Conservation (phyloP, 2,797 vertebrate genomes). For the Smutsia gigantea region DNA sequence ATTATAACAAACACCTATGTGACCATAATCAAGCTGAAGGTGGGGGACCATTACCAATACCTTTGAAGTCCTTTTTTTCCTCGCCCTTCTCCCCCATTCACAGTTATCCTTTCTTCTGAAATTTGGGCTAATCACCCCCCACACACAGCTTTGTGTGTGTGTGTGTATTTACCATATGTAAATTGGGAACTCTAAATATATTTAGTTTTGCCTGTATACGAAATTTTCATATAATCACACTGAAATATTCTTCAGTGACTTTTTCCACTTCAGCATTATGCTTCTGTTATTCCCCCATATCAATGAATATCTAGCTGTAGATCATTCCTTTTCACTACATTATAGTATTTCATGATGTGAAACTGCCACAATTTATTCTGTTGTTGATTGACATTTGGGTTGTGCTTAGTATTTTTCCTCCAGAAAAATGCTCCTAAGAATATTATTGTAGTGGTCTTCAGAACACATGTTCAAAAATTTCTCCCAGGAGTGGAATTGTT, state of each 20-base stretch:
- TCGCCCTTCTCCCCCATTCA: not conserved
- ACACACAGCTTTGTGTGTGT: not conserved
- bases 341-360: not conserved
- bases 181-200: not conserved
- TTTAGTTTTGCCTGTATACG: not conserved
- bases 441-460: not conserved
- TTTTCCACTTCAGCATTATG: not conserved
- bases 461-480: not conserved
- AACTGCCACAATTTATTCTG: not conserved
- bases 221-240: not conserved
- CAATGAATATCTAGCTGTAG: not conserved
- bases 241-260: not conserved
- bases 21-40: not conserved
- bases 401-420: not conserved
- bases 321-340: not conserved
- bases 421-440: not conserved
- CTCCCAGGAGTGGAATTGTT: not conserved
- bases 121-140: not conserved
- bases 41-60: not conserved
- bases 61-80: not conserved
- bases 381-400: not conserved
- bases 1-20: not conserved
- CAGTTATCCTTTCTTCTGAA: not conserved
- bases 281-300: not conserved
- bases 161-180: not conserved